Base-by-base conservation (phyloP, 2,113 vertebrate species). In the Numenius arquata region DNA sequence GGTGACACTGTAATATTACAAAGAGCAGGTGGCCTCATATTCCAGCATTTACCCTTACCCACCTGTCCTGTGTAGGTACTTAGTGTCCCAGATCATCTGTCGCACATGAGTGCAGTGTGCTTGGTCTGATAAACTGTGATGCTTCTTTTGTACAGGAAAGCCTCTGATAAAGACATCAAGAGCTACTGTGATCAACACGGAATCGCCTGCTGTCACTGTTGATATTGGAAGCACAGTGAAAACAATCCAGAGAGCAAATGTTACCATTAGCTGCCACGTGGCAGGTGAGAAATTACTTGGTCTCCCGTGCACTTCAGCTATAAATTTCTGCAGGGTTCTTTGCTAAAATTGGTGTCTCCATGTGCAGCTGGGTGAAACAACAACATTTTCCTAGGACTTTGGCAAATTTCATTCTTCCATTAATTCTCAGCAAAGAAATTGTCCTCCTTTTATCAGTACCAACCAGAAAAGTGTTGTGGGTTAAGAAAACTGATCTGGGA, bases 221-320 rank as follows among this genome's bases (percentile, higher is more conserved):
- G 98, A 98, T 40, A 95, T 98, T 68, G 98, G 98, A 63, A 96
- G 97, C 81, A 96, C 94, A 23, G 52, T 98, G 96, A 98, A 97
- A 97, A 98, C 98, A 43, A 96, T 98, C 27, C 96, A 32, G 45
- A 97, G 96, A 80, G 91, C 93, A 81, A 98, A 98, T 56, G 97
- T 98, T 92, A 98, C 98, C 15, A 98, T 98, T 85, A 97, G 83
- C 95, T 98, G 98, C 94, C 98, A 98, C 70, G 98, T 98, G 25
- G 98, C 98, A 97, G 98, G 98, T 98, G 75, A 98, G 98, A 93
- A 90, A 75, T 62, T n/a, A 29, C 27, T 72, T 36, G 11, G 27
- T 65, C 7, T 84, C 6, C 8, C 27, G 30, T 55, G 18, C 2
- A 22, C 25, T 76, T 87, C 1, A 0, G 18, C 61, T 73, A 22